phyloP scores from a whole-genome alignment of 2,113 vertebrate species.

The Halcyon senegalensis region DNA sequence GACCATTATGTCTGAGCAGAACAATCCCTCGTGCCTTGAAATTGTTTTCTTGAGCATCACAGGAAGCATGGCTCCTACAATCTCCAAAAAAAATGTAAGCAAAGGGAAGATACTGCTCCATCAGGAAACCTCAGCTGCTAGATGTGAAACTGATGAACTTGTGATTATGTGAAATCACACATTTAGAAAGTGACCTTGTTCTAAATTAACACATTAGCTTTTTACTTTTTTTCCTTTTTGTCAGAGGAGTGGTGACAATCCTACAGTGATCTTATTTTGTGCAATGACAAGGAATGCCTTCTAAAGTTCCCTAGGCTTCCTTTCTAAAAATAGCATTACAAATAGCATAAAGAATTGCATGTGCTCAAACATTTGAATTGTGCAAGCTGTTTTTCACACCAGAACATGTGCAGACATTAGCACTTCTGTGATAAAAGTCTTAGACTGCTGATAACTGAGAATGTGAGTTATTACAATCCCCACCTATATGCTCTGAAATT shows the following conservation, averaged over 20 bases:
- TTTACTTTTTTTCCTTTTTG: neutral
- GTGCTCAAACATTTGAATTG: fast-evolving
- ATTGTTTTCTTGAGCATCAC: neutral
- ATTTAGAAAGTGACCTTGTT: neutral
- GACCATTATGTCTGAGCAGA: neutral
- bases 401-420: fast-evolving
- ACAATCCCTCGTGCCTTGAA: neutral
- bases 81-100: neutral
- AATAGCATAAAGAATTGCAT: neutral
- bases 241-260: neutral
- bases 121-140: neutral
- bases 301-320: neutral
- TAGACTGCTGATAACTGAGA: neutral
- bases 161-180: neutral
- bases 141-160: neutral
- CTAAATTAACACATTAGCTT: neutral
- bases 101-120: neutral
- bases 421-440: neutral
- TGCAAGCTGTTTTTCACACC: neutral
- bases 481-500: neutral
- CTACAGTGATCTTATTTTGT: neutral
- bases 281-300: neutral
- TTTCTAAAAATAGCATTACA: neutral
- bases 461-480: neutral
- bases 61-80: neutral